phyloP scores from a whole-genome alignment of 2,797 vertebrate genomes.

The Neomorphus geoffroyi region DNA sequence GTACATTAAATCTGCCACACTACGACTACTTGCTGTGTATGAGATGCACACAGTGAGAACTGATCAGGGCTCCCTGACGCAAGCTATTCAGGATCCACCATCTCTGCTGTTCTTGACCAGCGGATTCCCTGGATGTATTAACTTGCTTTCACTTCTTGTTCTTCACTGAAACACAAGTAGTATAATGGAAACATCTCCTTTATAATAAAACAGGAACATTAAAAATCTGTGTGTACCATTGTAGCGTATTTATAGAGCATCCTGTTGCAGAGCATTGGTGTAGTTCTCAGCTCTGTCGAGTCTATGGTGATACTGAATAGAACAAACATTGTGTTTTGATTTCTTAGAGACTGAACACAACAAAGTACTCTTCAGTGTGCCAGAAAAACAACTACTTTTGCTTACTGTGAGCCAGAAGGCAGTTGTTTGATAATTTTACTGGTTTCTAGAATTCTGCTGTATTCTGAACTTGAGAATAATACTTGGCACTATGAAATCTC shows the following conservation, averaged over 20 bases:
- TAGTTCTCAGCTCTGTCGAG: too few relatives aligned
- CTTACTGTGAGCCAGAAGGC: not conserved
- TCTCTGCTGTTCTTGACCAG: not conserved
- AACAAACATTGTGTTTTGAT: not conserved
- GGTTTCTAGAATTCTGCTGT: not conserved
- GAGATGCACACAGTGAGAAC: not conserved
- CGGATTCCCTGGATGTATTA: too few relatives aligned
- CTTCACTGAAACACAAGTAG: not conserved
- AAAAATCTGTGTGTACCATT: not conserved
- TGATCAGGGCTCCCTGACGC: not conserved
- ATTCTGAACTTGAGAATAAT: not conserved
- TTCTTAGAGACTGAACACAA: not conserved
- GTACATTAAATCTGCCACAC: not conserved
- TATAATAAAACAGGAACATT: not conserved
- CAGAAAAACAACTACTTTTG: not conserved
- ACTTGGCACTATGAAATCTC: not conserved
- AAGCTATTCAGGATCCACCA: not conserved
- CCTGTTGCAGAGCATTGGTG: too few relatives aligned
- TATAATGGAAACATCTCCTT: not conserved
- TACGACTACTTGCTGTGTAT: not conserved
- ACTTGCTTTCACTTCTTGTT: not conserved
- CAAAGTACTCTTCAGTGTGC: not conserved
- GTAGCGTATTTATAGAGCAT: too few relatives aligned
- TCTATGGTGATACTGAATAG: too few relatives aligned
- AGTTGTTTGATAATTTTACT: not conserved